Evolutionary conservation across 1,140 invertebrate genomes (phyloP).

Genomic region (Drosophila mojavensis): DNA sequence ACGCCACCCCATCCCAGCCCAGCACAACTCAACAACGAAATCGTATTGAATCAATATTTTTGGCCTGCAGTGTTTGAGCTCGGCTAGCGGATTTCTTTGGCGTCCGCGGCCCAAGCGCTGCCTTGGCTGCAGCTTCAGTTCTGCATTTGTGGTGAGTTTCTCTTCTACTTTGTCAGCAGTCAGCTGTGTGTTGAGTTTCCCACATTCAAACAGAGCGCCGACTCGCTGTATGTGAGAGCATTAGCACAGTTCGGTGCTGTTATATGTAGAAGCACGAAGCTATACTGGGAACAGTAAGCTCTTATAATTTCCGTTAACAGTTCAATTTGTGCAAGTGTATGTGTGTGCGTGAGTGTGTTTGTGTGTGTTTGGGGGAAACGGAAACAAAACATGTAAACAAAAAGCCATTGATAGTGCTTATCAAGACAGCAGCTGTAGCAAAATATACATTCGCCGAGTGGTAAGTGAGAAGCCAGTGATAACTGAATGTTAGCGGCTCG

Average conservation of each 20-base stretch:
- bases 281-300: conserved; percentile 47
- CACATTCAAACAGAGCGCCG: conserved; percentile 39
- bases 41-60: conserved; percentile 72
- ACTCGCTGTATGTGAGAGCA: conserved; percentile 19
- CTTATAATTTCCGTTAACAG: conserved; percentile 25
- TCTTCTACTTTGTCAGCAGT: neutral
- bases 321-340: neutral
- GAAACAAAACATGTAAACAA: conserved; percentile 44
- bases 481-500: conserved; percentile 42
- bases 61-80: conserved; percentile 57
- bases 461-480: conserved; percentile 33
- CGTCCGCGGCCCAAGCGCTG: neutral
- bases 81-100: conserved; percentile 41
- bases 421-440: conserved; percentile 51
- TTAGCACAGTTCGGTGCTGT: conserved; percentile 25
- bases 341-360: neutral
- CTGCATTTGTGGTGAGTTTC: conserved; percentile 60
- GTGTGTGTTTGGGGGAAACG: conserved; percentile 10
- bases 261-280: neutral
- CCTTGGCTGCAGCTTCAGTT: conserved; percentile 39
- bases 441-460: conserved; percentile 23
- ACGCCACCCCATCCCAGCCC: neutral
- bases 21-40: conserved; percentile 14
- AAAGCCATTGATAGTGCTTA: conserved; percentile 63
- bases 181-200: conserved; percentile 65